Evolutionary conservation across 2,113 vertebrate species (phyloP), one percentile per base, ranked within the genome.

Genomic region (Anser brachyrhynchus): DNA sequence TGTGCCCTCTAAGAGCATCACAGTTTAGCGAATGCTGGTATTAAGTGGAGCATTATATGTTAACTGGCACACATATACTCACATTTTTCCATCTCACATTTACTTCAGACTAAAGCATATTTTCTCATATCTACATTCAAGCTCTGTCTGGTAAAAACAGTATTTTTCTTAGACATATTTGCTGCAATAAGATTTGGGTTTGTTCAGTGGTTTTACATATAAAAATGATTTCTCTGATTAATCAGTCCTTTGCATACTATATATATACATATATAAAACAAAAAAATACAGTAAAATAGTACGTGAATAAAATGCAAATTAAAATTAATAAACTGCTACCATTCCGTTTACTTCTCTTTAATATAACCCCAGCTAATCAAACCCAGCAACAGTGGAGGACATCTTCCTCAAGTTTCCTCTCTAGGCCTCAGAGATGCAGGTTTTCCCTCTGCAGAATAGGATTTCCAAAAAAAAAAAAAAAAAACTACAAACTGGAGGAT

Each of bases 271-370:
- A 89, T 25, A 35, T 80, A 94, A 94, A 96, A 88, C 11, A 66
- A 76, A 92, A 93, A 96, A 88, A 86, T 52, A 84, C 43, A 78
- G 46, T 86, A 73, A 92, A 92, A 46, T 41, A 79, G n/a, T 76
- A 85, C 29, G 10, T 89, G 58, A 93, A 94, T 93, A 92, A 95
- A 96, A 96, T 46, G 0, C 51, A 92, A 29, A 91, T 78, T 78
- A 89, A 92, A 93, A 96, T 82, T 87, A n/a, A 93, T 66, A 89
- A 92, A 85, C 43, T 87, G 73, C 28, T 94, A 59, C 44, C 46
- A 79, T 70, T 92, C 80, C 41, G n/a, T 94, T 92, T 90, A 94
- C 54, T 87, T 92, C 49, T 89, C 23, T 78, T 92, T 85, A 79
- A 51, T 91, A 3, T 20, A 80, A 43, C 78, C 73, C 28, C 59